phyloP scores from a whole-genome alignment of 2,888 invertebrate species.

The Sialis fuliginosa region DNA sequence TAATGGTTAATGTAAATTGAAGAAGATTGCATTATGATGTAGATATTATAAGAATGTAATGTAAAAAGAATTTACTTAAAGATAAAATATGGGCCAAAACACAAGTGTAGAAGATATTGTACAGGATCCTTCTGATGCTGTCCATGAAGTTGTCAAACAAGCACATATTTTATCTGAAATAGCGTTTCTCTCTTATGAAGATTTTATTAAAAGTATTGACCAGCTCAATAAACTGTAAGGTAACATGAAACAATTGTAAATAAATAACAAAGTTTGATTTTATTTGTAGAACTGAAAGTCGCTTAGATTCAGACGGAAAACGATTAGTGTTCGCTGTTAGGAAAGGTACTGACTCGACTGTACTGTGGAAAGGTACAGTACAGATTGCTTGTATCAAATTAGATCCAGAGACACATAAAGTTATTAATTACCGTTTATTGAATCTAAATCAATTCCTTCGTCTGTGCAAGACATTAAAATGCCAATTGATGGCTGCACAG shows the following conservation, averaged over 20 bases:
- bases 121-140: slow-evolving; percentile 13
- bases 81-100: slow-evolving; percentile 7
- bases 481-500: slow-evolving; percentile 24
- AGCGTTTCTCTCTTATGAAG: slow-evolving; percentile 31
- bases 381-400: slow-evolving; percentile 45
- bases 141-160: slow-evolving; percentile 19
- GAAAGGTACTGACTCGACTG: slow-evolving; percentile 39
- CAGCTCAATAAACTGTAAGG: slow-evolving; percentile 44
- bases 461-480: slow-evolving; percentile 35
- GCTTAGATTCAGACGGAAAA: slow-evolving; percentile 39
- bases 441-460: slow-evolving; percentile 45
- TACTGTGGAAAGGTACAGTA: slow-evolving; percentile 52
- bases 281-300: slow-evolving; percentile 33
- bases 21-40: too few relatives aligned
- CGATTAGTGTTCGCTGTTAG: slow-evolving; percentile 45
- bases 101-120: slow-evolving; percentile 7
- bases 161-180: slow-evolving; percentile 26
- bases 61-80: too few relatives aligned
- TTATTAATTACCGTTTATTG: slow-evolving; percentile 38
- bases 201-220: slow-evolving; percentile 35
- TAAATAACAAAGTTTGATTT: not conserved
- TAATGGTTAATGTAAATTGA: too few relatives aligned
- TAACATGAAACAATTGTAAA: not conserved
- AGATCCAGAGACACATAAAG: slow-evolving; percentile 29
- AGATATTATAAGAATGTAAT: too few relatives aligned